phyloP scores from a whole-genome alignment of 2,113 vertebrate species.

The Melierax canorus region DNA sequence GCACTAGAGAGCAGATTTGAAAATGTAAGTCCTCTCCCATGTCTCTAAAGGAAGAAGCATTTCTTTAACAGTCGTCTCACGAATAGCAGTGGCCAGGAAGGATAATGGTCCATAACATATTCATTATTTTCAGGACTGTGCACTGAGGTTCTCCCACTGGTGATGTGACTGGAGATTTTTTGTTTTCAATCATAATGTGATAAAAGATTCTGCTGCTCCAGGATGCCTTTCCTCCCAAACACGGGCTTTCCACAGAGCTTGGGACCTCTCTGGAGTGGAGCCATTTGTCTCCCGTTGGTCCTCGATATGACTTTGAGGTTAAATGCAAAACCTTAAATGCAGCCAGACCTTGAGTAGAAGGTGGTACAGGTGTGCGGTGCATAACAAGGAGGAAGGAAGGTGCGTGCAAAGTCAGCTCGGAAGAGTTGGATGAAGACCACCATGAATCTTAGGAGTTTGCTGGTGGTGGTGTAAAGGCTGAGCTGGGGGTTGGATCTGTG shows the following conservation, averaged over 20 bases:
- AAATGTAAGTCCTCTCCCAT: neutral
- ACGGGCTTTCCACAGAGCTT: fast-evolving
- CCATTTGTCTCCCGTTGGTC: fast-evolving
- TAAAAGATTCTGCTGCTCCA: neutral
- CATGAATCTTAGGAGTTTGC: fast-evolving
- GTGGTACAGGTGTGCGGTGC: neutral
- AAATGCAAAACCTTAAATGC: neutral
- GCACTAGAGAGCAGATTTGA: neutral
- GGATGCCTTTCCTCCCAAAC: neutral
- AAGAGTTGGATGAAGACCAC: neutral
- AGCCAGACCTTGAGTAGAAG: neutral
- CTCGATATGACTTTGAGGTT: fast-evolving
- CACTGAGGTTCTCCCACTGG: neutral
- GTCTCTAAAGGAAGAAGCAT: neutral
- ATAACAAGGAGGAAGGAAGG: neutral
- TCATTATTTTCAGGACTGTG: slow-evolving; percentile 38
- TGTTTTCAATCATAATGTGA: neutral
- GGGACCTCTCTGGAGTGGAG: neutral
- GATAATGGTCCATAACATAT: slow-evolving; percentile 50
- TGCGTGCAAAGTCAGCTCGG: fast-evolving
- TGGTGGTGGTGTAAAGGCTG: neutral
- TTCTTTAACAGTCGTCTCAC: slow-evolving; percentile 7
- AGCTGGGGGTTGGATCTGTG: neutral
- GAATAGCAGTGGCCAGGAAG: neutral
- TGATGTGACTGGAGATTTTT: neutral